Conservation (phyloP, 2,797 vertebrate genomes). For the Labeo calbasu region DNA sequence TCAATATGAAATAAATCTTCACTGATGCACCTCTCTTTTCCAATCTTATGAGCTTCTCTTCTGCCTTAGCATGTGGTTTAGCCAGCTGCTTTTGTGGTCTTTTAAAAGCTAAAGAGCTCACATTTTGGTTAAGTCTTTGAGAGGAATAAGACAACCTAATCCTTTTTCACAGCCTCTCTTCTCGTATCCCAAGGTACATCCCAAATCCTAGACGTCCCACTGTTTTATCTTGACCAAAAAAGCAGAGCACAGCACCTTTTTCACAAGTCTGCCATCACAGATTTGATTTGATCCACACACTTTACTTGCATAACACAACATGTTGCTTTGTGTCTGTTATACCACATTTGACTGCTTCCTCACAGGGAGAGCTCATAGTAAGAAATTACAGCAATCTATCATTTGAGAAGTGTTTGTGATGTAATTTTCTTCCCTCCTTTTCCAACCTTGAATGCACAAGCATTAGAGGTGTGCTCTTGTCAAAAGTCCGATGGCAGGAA, state of each 20-base stretch:
- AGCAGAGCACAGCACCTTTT: not conserved
- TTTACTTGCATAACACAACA: slow-evolving; percentile 13
- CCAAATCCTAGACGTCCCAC: slow-evolving; percentile 4
- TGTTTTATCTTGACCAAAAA: slow-evolving; percentile 9
- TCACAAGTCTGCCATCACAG: not conserved
- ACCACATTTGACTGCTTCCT: not conserved
- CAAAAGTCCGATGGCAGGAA: slow-evolving; percentile 19
- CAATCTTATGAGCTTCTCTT: not conserved
- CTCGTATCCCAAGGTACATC: slow-evolving; percentile 1
- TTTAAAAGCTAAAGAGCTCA: slow-evolving; percentile 1
- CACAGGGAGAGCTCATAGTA: not conserved
- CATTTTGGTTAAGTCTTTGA: not conserved
- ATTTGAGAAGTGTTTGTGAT: slow-evolving; percentile 16
- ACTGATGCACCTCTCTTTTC: not conserved
- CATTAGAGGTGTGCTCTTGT: not conserved
- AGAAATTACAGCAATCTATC: not conserved
- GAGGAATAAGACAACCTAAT: slow-evolving; percentile 16
- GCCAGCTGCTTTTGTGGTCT: not conserved
- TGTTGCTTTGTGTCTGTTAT: not conserved
- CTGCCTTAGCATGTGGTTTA: not conserved
- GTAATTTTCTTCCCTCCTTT: not conserved
- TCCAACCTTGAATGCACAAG: not conserved
- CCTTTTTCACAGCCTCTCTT: not conserved
- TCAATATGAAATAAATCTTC: not conserved
- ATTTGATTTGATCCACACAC: slow-evolving; percentile 23